Base-by-base conservation (phyloP, 2,113 vertebrate species). In the Thymallus thymallus region DNA sequence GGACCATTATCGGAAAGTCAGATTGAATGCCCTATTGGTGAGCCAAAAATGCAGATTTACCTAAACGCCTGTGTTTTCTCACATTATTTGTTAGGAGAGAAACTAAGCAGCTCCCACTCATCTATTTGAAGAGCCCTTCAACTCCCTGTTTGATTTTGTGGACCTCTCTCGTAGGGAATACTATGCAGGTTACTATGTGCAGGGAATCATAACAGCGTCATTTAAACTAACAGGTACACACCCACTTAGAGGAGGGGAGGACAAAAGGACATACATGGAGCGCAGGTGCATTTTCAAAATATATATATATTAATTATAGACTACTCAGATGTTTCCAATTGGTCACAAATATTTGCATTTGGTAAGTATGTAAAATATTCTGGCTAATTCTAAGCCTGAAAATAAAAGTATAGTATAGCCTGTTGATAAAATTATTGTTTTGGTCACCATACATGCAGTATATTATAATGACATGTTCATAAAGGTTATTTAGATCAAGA, bases 61-160 rank as follows among this genome's bases (percentile, higher is more conserved):
- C 51, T 66, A 70, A 79, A 84, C 72, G 60, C 68, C 68, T 75
- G 68, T 80, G 85, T 80, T 74, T 69, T 84, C 80, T 80, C 60
- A 18, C 67, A 45, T 58, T 51, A 23, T 82, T 87, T 87, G 77
- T 79, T 14, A 22, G 69, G 56, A 45, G 74, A 76, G 80, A 88
- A 85, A 84, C 51, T 51, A 22, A 68, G 68, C 66, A 63, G 76
- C 72, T 79, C 70, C 81, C 35, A 83, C 76, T 70, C 68, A 85
- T 81, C 71, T 80, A 70, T 65, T 7, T 84, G 66, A 85, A 89
- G 88, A 69, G 72, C 68, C 72, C 80, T 88, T 75, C n/a, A 73
- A 70, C 14, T 45, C 60, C 22, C 0, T 64, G 65, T 78, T 84
- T 74, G 65, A 78, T 76, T 83, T 82, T 60, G 74, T 77, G 78